Evolutionary conservation across 2,888 invertebrate genomes (phyloP).

Genomic region (Phyto melanocephala): DNA sequence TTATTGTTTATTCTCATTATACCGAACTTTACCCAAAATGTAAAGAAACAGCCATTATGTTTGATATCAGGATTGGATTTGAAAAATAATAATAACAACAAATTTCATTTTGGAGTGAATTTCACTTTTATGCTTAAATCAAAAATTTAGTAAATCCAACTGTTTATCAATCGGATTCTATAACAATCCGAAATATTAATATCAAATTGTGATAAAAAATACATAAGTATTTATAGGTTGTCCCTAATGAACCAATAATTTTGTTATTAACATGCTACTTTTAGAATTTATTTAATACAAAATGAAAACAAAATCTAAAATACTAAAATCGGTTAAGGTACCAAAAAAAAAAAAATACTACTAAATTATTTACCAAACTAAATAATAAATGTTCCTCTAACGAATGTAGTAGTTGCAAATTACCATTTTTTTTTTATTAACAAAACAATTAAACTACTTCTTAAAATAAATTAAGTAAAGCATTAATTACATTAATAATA

Average conservation of each 20-base stretch:
- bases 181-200: too few species aligned
- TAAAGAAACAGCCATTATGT: too few species aligned
- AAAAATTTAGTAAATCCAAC: too few species aligned
- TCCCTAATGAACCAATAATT: neutral
- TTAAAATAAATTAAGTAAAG: slow-evolving; percentile 9
- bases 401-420: slow-evolving; percentile 20
- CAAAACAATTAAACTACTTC: neutral
- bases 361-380: neutral
- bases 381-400: slow-evolving; percentile 27
- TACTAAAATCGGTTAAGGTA: slow-evolving; percentile 39
- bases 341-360: neutral
- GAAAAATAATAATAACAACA: too few species aligned
- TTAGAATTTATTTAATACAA: neutral
- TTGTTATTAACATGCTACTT: neutral
- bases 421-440: slow-evolving; percentile 25
- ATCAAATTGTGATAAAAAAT: too few species aligned
- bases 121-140: too few species aligned
- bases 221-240: too few species aligned
- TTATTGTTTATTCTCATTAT: too few species aligned
- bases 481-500: slow-evolving; percentile 17
- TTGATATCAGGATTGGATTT: too few species aligned
- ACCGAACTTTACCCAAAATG: too few species aligned
- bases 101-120: too few species aligned
- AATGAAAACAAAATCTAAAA: neutral
- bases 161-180: too few species aligned